Base-by-base conservation (phyloP, 2,888 invertebrate genomes). In the Steinernema carpocapsae region DNA sequence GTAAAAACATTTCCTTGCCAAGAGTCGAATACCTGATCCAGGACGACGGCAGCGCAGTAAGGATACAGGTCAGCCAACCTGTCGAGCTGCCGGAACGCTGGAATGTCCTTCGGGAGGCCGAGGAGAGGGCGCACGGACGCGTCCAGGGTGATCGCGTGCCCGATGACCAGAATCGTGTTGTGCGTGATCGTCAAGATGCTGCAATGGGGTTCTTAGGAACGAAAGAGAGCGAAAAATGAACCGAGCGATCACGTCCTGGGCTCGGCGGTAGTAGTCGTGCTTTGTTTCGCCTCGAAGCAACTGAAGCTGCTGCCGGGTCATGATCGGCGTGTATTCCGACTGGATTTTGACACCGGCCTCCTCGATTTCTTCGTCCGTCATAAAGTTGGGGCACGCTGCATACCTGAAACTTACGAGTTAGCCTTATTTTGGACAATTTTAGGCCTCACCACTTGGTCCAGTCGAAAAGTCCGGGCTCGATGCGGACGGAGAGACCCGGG, bases 91-190 rank as follows among this genome's bases (percentile, higher is more conserved):
- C 26, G 71, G 19, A 26, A 64, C 14, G 10, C 32, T 12, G 75
- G 70, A 42, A 59, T 45, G 48, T 46, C 32, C 42, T 22, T 52
- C n/a, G 73, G 52, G 7, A 74, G 51, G 4, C 93, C 93, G 0
- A 92, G 88, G 52, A 94, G 88, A 85, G 93, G 92, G 70, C 93
- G 90, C 0, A 93, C 92, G 83, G 93, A 93, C 10, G 93, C 92
- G 85, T 95, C 95, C 78, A 95, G 88, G 0, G 94, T 93, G 0
- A 93, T 92, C 0, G 95, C 94, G 90, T 97, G 96, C 0, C 93
- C 95, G 14, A 96, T 92, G 83, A 96, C 90, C 73, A 96, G 90
- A 56, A 95, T 89, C 88, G 94, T 94, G 19, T 94, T 94, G 80
- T 91, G 7, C 14, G 70, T 45, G 19, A 14, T 24, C 29, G 52